Conservation (phyloP, 64 coral and sea anemone genomes). For the Montipora efflorescens region DNA sequence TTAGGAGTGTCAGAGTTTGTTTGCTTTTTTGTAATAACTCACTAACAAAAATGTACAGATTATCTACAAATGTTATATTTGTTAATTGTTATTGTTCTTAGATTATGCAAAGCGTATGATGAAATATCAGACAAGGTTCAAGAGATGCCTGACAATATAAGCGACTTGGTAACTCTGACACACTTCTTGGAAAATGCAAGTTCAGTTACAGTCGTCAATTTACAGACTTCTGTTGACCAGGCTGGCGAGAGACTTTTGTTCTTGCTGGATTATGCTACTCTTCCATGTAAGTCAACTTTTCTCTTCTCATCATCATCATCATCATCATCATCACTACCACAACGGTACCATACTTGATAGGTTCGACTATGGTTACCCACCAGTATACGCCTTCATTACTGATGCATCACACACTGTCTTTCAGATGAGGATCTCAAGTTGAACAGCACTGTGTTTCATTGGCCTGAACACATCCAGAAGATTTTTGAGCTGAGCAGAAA, state of each 20-base stretch:
- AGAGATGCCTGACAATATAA: constrained; percentile 98
- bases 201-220: constrained; percentile 78
- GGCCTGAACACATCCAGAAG: constrained; percentile 98
- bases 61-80: no score
- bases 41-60: no score
- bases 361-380: no score
- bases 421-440: constrained; percentile 97
- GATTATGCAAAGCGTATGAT: constrained; percentile 93
- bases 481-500: constrained; percentile 98
- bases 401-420: not conserved
- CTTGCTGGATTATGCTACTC: constrained; percentile 95
- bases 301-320: not conserved
- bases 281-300: constrained; percentile 86
- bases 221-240: constrained; percentile 87
- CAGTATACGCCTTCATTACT: no score
- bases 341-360: no score
- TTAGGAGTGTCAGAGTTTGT: no score
- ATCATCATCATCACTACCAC: no score
- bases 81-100: not conserved
- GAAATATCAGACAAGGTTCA: constrained; percentile 99
- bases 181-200: constrained; percentile 95
- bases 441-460: constrained; percentile 97
- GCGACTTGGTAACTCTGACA: constrained; percentile 86
- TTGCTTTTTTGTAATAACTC: no score
- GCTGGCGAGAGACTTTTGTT: constrained; percentile 91